These are phyloP conservation scores for Parotocinclus haroldoi DNA, from an alignment of 2,797 vertebrate species.

Conservation along the genomic window DNA sequence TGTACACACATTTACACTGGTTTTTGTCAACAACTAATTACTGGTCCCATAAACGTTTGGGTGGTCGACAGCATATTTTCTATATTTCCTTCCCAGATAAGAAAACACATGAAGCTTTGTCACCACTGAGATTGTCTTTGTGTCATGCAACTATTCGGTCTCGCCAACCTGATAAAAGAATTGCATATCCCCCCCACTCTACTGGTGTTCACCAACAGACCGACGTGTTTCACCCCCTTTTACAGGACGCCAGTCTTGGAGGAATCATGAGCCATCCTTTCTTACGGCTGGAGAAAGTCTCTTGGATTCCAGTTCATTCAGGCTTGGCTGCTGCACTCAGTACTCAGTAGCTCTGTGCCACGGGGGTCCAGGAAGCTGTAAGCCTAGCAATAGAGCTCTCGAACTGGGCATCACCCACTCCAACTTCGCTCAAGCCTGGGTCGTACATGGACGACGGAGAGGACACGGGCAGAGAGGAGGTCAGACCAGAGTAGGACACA, in stretches of 20 bases:
- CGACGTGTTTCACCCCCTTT: background rate
- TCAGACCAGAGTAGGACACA: conserved; percentile 71
- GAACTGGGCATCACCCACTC: conserved; percentile 73
- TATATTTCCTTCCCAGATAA: background rate
- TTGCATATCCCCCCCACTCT: background rate
- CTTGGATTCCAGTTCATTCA: background rate
- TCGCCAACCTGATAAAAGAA: conserved; percentile 4
- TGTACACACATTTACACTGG: conserved; percentile 76
- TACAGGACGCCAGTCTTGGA: no score
- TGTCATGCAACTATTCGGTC: conserved; percentile 4
- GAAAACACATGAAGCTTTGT: conserved; percentile 6
- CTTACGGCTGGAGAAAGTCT: background rate
- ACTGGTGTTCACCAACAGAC: background rate
- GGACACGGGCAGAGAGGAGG: conserved; percentile 73
- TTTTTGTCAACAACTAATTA: conserved; percentile 52
- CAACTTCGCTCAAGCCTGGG: conserved; percentile 68
- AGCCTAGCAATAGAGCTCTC: conserved; percentile 77
- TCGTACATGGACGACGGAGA: conserved; percentile 77
- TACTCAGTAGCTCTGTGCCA: conserved; percentile 78
- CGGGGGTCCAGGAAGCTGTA: conserved; percentile 75
- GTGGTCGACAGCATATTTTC: background rate
- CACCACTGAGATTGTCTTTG: conserved; percentile 2
- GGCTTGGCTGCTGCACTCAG: background rate
- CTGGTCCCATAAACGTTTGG: conserved; percentile 45
- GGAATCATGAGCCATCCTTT: background rate